Evolutionary conservation across 2,797 vertebrate genomes (phyloP), one percentile per base, ranked within the genome.

Genomic region (Macroramphosus scolopax): DNA sequence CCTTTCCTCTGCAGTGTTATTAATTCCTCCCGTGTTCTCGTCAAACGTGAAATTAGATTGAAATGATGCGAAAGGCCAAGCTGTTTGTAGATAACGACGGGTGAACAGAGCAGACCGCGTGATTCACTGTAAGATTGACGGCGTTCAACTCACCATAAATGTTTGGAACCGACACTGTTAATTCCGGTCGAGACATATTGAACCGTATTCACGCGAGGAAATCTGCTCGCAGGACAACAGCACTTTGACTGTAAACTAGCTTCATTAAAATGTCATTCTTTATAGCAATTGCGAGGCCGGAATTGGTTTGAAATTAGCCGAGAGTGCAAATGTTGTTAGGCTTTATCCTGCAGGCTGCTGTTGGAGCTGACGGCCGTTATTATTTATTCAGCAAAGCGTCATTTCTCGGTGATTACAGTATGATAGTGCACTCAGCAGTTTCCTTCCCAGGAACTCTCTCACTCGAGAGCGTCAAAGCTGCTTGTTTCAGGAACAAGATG

Each of bases 341-440:
- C 42, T 54, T 68, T 15, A 72, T 68, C 34, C 42, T 22, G 53
- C 51, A 36, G 48, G 45, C 53, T 15, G 44, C 17, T 31, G 52
- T 49, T 46, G 60, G 68, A 39, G 53, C 45, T 74, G 48, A 69
- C 52, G 42, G 71, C 38, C 26, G n/a, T 70, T 55, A 65, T 64
- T 20, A 51, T 72, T 60, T 48, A 51, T 56, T 61, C 62, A 59
- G 35, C 28, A 68, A 51, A 34, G 39, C 30, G 36, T 51, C 39
- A 45, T 70, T 60, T 65, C 6, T 55, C 37, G 42, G 36, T 49
- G 59, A 68, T 69, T 52, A 60, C 62, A 51, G 26, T 35, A 32
- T 16, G 52, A 56, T 51, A 42, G 43, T 39, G 10, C 48, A 51
- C 24, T 32, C 33, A 55, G 17, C 51, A 17, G 13, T 58, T 58